phyloP scores from a whole-genome alignment of 2,888 invertebrate species.

The Drosophila algonquin region DNA sequence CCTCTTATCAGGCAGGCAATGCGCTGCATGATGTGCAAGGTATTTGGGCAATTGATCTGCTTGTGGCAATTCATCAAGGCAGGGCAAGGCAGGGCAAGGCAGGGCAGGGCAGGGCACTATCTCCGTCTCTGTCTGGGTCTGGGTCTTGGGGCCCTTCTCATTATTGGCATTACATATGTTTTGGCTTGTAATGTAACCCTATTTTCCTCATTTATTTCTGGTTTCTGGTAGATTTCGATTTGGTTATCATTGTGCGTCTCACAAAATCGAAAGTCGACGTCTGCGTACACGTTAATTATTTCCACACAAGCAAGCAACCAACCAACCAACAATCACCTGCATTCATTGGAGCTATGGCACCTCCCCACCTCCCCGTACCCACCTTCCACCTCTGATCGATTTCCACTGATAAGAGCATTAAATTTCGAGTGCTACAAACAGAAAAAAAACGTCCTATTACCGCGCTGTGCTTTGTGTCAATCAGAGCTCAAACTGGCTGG shows the following conservation, averaged over 20 bases:
- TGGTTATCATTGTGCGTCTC: constrained; percentile 29
- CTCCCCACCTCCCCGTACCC: neutral
- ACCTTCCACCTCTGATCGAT: constrained; percentile 53
- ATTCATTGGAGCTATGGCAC: constrained; percentile 44
- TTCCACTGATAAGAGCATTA: constrained; percentile 73
- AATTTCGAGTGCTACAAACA: constrained; percentile 55
- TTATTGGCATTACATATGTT: constrained; percentile 80
- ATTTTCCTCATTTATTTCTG: constrained; percentile 35
- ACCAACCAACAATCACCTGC: constrained; percentile 68
- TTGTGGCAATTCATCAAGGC: constrained; percentile 62
- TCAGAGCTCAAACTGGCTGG: constrained; percentile 44
- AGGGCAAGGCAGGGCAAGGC: constrained; percentile 16
- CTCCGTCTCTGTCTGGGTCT: no score
- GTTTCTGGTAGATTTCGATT: constrained; percentile 43
- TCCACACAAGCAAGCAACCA: constrained; percentile 66
- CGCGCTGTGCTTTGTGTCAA: constrained; percentile 58
- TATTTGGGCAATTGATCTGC: constrained; percentile 49
- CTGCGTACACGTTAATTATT: constrained; percentile 79
- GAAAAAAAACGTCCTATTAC: constrained; percentile 14
- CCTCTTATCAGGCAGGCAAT: constrained; percentile 35
- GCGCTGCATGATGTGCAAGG: constrained; percentile 64
- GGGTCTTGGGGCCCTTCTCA: constrained; percentile 56
- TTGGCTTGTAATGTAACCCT: constrained; percentile 66
- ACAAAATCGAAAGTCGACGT: constrained; percentile 79
- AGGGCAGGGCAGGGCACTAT: constrained; percentile 14